These are phyloP conservation scores for Nomada hirtipes DNA, from an alignment of 2,888 invertebrate genomes.

Conservation along the genomic window DNA sequence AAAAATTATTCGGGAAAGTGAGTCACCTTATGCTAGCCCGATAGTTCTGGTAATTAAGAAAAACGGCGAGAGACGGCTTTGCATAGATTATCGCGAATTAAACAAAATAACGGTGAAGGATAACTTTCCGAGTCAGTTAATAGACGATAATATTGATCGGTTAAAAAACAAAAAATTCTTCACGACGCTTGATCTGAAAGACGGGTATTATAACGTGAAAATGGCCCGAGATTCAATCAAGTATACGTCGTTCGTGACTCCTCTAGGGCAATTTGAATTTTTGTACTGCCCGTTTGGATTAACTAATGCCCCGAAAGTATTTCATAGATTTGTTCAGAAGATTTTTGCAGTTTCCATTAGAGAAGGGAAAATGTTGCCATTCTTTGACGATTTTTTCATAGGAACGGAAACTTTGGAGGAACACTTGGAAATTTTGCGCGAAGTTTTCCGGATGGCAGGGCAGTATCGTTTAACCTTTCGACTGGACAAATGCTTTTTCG, in stretches of 20 bases:
- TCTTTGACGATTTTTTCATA: constrained; percentile 1
- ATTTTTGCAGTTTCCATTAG: background rate
- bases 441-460: background rate
- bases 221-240: constrained; percentile 1
- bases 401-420: background rate
- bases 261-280: background rate
- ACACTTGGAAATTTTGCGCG: background rate
- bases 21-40: constrained; percentile 23
- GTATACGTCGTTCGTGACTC: background rate
- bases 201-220: constrained; percentile 25
- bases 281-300: constrained; percentile 13
- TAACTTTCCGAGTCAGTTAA: constrained; percentile 26
- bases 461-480: background rate
- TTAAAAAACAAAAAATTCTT: constrained; percentile 17
- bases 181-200: constrained; percentile 19
- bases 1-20: constrained; percentile 8
- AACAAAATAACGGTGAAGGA: constrained; percentile 34
- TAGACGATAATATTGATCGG: constrained; percentile 42
- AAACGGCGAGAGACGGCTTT: constrained; percentile 5
- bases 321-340: background rate
- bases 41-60: constrained; percentile 19
- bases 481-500: constrained; percentile 16
- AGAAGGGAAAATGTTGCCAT: background rate
- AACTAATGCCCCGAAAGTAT: constrained; percentile 6
- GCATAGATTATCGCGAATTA: constrained; percentile 13